Base-by-base conservation (phyloP, 2,113 vertebrate genomes). In the Urocynchramus pylzowi region DNA sequence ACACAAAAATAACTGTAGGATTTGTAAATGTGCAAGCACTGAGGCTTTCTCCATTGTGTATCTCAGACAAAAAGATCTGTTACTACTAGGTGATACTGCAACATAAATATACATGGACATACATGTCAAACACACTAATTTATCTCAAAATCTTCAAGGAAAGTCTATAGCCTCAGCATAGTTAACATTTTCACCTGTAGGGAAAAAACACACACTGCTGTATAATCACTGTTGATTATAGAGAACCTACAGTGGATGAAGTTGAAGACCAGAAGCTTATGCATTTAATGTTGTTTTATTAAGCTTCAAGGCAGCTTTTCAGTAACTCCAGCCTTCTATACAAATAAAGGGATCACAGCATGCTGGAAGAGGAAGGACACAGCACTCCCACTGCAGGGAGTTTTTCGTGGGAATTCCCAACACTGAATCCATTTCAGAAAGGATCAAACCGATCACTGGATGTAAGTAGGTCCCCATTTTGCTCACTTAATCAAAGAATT, bases 311-410 rank as follows among this genome's bases (percentile, higher is more conserved):
- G 21, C 18, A 80, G 19, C 16, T 88, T 88, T 86, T 67, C 84
- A 52, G 13, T 81, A 76, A 52, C 13, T 61, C 35, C 49, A 63
- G 16, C 22, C 24, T 84, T 63, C 50, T 49, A 10, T 12, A 30
- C 21, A 63, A 68, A 71, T 15, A 50, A 60, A 79, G 13, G 35
- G 59, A 67, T n/a, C 0, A 0, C 45, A 75, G 33, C 13, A 0
- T 24, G 33, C 28, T 74, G 42, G 21, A 42, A 74, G 21, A 70
- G 33, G 33, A 67, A 63, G 27, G 19, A 75, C 56, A 68, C 4
- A 50, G 41, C 44, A 82, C 15, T 39, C 2, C 0, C 0, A 0
- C 21, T n/a, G 12, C 9, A 47, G 21, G 18, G 60, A 87, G 16
- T 27, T 84, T 63, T 47, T 47, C 57, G 22, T 60, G 6, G 64